Evolutionary conservation across 1,140 invertebrate species (phyloP).

Genomic region (Mylabris phalerata): DNA sequence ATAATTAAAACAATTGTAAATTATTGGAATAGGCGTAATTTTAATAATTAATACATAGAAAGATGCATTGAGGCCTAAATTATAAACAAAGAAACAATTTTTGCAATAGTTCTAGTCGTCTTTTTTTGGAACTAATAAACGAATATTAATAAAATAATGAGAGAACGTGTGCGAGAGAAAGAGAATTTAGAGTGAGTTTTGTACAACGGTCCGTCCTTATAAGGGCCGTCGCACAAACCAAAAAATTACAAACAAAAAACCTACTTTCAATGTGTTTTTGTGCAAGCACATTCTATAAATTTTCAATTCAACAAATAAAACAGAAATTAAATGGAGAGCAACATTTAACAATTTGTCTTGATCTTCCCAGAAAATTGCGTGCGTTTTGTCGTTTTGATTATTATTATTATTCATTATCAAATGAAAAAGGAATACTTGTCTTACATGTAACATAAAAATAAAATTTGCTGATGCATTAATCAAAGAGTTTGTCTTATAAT

Average conservation of each 20-base stretch:
- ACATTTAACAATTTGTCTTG: constrained; percentile 30
- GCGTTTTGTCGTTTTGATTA: constrained; percentile 30
- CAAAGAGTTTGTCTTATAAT: not conserved
- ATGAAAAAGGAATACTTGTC: constrained; percentile 27
- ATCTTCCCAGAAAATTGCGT: constrained; percentile 36
- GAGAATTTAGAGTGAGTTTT: constrained; percentile 9
- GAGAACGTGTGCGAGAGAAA: too few relatives aligned
- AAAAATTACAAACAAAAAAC: not conserved
- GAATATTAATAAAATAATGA: too few relatives aligned
- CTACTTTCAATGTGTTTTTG: not conserved
- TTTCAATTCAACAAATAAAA: too few relatives aligned
- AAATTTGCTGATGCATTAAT: constrained; percentile 32
- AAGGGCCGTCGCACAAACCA: constrained; percentile 24
- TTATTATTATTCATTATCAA: not conserved
- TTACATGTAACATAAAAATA: constrained; percentile 38
- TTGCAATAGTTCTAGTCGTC: constrained; percentile 29
- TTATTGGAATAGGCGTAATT: too few relatives aligned
- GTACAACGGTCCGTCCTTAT: constrained; percentile 21
- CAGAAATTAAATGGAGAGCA: not conserved
- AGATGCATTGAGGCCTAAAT: constrained; percentile 23
- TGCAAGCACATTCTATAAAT: too few relatives aligned
- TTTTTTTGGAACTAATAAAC: constrained; percentile 1
- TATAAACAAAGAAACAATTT: constrained; percentile 5
- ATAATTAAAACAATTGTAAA: too few relatives aligned
- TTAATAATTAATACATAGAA: not conserved